Conservation (phyloP, 2,113 vertebrate genomes). For the Gambusia affinis region DNA sequence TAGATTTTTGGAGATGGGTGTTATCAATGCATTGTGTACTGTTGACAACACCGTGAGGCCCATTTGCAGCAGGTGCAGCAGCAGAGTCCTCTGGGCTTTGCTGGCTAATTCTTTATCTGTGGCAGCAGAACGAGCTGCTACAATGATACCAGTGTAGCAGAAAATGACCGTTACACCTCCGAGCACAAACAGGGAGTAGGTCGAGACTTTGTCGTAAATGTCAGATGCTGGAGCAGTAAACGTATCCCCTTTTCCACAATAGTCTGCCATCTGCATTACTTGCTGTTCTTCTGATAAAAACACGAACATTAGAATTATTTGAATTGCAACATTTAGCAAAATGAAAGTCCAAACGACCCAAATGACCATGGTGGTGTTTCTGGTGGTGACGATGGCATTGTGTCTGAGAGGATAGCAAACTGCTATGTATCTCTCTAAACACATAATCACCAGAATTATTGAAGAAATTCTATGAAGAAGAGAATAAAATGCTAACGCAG, state of each 20-base stretch:
- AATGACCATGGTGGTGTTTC: background rate
- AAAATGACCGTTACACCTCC: constrained; percentile 32
- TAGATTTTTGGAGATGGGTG: background rate
- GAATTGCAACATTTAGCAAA: background rate
- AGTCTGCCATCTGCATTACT: background rate
- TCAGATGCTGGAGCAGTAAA: background rate
- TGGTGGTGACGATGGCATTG: constrained; percentile 1
- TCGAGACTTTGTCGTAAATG: background rate
- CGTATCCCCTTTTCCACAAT: background rate
- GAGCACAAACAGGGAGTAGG: background rate
- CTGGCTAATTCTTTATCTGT: constrained; percentile 50
- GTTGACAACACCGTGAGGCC: constrained; percentile 47
- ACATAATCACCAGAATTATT: constrained; percentile 3
- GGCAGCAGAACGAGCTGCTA: constrained; percentile 52
- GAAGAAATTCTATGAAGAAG: background rate
- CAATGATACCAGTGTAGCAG: constrained; percentile 57
- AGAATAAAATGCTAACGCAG: background rate
- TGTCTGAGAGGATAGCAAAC: constrained; percentile 15
- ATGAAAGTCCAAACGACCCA: background rate
- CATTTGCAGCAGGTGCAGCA: constrained; percentile 65
- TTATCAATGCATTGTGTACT: background rate
- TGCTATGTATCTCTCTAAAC: constrained; percentile 11
- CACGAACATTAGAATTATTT: background rate
- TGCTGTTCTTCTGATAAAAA: background rate
- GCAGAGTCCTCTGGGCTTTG: constrained; percentile 58